Base-by-base conservation (phyloP, 2,797 vertebrate species). In the Furcifer pardalis region DNA sequence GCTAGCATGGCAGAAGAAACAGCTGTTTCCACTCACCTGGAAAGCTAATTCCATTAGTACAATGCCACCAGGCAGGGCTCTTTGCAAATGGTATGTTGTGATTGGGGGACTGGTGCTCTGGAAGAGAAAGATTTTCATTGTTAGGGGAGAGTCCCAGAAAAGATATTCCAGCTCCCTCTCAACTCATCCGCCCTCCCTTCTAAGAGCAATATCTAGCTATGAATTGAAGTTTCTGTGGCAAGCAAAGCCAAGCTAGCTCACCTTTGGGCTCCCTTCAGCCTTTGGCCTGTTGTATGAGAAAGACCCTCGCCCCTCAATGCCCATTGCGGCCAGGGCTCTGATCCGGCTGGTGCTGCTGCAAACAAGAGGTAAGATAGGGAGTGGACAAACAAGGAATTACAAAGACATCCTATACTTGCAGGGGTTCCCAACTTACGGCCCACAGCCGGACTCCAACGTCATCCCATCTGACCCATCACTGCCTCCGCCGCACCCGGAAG, bases 31-130 rank as follows among this genome's bases (percentile, higher is more conserved):
- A 17, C 86, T 92, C 84, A 99, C 99, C 97, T 99, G 98, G 93
- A 99, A 99, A 80, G 98, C 96, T 93, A 99, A 94, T 83, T 99
- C 99, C 97, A 99, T 99, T 77, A 99, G 92, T 86, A 99, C 98
- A 40, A 99, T 98, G 15, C 99, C 99, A 21, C 98, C 99, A 0
- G 98, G 98, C 83, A 99, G 96, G n/a, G 98, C 98, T 94, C 98
- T 97, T 95, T 99, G 98, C 46, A 99, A 96, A 94, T 99, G 97
- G 89, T 98, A 99, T 0, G 96, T 96, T 2, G 95, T 95, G 21
- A 97, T 95, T 23, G 94, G 92, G 59, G 96, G 95, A 44, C 92
- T 95, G 25, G 95, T 91, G 66, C 95, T 97, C 97, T 99, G 95
- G 77, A 90, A 94, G 84, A 81, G 80, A 89, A 42, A 65, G 66